Conservation (phyloP, 2,797 vertebrate genomes). For the Pygocentrus nattereri region DNA sequence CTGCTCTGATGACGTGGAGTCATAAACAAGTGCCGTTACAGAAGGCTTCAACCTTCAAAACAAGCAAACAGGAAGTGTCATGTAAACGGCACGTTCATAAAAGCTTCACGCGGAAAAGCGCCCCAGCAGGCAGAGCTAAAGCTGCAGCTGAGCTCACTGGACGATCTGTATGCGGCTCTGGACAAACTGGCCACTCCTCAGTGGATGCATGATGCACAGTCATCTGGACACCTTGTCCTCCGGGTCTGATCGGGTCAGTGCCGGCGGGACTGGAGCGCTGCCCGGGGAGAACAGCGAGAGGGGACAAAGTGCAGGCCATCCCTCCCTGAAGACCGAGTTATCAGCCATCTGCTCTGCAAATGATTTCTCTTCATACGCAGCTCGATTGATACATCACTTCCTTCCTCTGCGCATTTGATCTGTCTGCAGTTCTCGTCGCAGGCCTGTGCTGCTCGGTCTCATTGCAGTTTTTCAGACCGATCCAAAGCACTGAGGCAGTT, state of each 20-base stretch:
- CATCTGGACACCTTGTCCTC: neutral
- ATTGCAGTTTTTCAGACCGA: too few species aligned
- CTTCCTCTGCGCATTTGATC: slow-evolving; percentile 10
- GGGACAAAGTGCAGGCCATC: slow-evolving; percentile 63
- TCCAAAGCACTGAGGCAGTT: too few species aligned
- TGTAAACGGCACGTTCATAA: neutral
- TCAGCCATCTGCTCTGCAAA: slow-evolving; percentile 60
- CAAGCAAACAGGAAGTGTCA: too few species aligned
- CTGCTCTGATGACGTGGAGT: too few species aligned
- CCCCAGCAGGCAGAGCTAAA: neutral
- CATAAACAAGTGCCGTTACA: too few species aligned
- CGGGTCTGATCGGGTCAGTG: neutral
- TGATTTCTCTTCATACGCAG: slow-evolving; percentile 56
- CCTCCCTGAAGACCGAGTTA: slow-evolving; percentile 46
- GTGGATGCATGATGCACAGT: neutral
- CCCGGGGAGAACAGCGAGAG: slow-evolving; percentile 3
- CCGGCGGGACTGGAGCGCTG: neutral
- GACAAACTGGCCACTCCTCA: too few species aligned
- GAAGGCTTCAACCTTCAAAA: too few species aligned
- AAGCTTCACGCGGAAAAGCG: neutral
- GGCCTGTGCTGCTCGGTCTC: neutral
- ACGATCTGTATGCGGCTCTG: neutral
- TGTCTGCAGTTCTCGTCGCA: neutral
- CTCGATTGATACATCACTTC: slow-evolving; percentile 59
- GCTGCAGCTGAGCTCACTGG: neutral